Conservation (phyloP, 2,113 vertebrate species). For the Boleophthalmus pectinirostris region DNA sequence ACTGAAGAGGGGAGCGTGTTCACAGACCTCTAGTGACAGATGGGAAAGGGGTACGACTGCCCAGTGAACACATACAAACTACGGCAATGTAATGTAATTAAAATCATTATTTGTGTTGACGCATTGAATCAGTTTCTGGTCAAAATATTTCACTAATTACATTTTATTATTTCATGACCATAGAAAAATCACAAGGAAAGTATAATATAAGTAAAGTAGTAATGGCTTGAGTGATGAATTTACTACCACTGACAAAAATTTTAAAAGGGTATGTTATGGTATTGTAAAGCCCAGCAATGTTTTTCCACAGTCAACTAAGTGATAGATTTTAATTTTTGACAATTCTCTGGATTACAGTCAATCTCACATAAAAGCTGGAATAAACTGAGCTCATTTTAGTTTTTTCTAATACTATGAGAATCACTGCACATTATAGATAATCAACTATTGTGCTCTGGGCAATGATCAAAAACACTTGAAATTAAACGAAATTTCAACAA, state of each 20-base stretch:
- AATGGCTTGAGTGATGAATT: neutral
- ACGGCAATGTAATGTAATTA: neutral
- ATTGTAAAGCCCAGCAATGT: neutral
- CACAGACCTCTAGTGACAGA: constrained; percentile 22
- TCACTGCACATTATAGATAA: neutral
- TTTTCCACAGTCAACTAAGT: neutral
- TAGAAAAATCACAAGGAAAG: neutral
- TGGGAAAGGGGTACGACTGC: neutral
- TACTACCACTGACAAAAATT: no score
- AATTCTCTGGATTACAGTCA: neutral
- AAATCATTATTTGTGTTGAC: constrained; percentile 6
- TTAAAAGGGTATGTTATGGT: neutral
- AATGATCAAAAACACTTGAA: neutral
- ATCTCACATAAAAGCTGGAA: neutral
- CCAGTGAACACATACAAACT: constrained; percentile 6
- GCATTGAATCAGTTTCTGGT: constrained; percentile 4
- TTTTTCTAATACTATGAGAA: neutral
- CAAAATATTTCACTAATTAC: neutral
- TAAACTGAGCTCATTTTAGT: neutral
- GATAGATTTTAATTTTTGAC: neutral
- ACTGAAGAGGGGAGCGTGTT: constrained; percentile 33
- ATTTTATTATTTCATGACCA: neutral
- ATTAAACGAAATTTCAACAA: neutral
- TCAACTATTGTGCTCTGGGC: neutral
- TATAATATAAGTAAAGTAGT: neutral